A percentile compares a stretch with the other conserved stretches of the same genome.
These are phyloP conservation scores for Acronicta alni DNA, from an alignment of 2,888 invertebrate genomes.

Conservation along the genomic window DNA sequence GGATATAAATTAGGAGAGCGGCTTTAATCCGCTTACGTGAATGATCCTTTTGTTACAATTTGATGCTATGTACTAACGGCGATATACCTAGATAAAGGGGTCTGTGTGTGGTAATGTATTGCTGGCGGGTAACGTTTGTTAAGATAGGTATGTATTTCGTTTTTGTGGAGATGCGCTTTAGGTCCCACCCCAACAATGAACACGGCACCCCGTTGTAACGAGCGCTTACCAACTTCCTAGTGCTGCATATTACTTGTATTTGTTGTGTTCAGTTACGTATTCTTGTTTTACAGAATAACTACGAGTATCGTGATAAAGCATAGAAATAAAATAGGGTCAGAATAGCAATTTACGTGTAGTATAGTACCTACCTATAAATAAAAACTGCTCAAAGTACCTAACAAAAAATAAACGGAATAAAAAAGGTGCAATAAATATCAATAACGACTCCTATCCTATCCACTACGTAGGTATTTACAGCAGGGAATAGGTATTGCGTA, in stretches of 20 bases:
- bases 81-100: slow-evolving; percentile 63
- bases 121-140: slow-evolving; percentile 59
- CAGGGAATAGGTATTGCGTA: slow-evolving; percentile 42
- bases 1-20: slow-evolving; percentile 72
- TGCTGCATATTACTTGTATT: slow-evolving; percentile 49
- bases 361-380: background rate
- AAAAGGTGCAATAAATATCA: slow-evolving; percentile 51
- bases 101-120: slow-evolving; percentile 65
- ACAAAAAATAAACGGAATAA: slow-evolving; percentile 20
- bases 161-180: slow-evolving; percentile 59
- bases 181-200: slow-evolving; percentile 50
- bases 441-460: slow-evolving; percentile 46
- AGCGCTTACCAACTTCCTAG: slow-evolving; percentile 54
- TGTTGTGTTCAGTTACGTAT: slow-evolving; percentile 47
- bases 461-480: slow-evolving; percentile 28
- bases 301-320: slow-evolving; percentile 5
- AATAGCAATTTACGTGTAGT: too few species aligned
- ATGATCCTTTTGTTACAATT: slow-evolving; percentile 76
- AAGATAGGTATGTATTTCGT: slow-evolving; percentile 56
- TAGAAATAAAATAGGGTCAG: slow-evolving; percentile 21
- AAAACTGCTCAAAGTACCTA: slow-evolving; percentile 12
- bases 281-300: slow-evolving; percentile 14
- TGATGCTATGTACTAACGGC: slow-evolving; percentile 58
- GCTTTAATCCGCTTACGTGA: slow-evolving; percentile 71
- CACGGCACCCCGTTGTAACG: slow-evolving; percentile 51